phyloP scores from a whole-genome alignment of 2,113 vertebrate species.

The Calyptomena viridis region DNA sequence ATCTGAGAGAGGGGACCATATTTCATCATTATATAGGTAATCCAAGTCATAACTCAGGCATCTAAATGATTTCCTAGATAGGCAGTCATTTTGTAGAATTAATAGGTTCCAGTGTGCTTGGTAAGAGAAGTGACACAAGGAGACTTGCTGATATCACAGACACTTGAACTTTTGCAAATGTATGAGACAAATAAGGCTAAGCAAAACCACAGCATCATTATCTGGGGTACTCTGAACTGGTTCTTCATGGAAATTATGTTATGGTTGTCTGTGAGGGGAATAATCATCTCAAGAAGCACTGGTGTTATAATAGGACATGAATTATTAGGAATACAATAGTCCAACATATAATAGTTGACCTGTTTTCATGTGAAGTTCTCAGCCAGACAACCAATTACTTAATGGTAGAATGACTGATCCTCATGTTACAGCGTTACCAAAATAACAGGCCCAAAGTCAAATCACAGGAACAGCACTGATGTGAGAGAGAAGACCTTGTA shows the following conservation, averaged over 20 bases:
- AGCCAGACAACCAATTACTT: neutral
- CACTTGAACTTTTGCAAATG: neutral
- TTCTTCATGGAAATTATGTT: neutral
- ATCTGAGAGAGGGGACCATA: neutral
- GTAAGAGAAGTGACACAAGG: neutral
- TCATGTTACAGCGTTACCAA: neutral
- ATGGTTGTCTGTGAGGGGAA: neutral
- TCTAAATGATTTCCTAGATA: neutral
- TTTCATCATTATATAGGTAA: neutral
- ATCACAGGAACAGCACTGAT: neutral
- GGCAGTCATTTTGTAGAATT: neutral
- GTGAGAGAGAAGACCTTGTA: neutral
- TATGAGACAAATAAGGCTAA: neutral
- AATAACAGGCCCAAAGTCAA: neutral
- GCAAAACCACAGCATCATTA: neutral
- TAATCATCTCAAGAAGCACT: neutral
- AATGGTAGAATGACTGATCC: neutral
- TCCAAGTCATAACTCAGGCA: neutral
- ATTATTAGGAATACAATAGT: neutral
- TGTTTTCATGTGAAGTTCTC: neutral
- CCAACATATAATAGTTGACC: neutral
- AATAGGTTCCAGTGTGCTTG: neutral
- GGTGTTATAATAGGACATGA: neutral
- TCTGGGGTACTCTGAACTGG: neutral
- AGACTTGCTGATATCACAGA: neutral